These are phyloP conservation scores for Ostrea denselamellosa DNA, from an alignment of 1,140 invertebrate genomes.

Conservation along the genomic window DNA sequence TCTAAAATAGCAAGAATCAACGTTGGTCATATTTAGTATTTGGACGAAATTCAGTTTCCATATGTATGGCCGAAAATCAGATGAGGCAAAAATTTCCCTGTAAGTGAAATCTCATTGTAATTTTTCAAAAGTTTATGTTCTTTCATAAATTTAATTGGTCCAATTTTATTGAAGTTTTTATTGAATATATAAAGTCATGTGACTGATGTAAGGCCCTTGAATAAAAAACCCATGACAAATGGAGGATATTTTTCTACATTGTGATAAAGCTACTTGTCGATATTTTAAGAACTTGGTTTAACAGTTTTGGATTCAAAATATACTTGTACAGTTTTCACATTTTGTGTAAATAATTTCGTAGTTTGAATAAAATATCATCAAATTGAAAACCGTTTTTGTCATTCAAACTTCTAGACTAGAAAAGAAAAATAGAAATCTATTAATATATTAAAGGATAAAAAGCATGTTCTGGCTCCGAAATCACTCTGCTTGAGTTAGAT, in stretches of 20 bases:
- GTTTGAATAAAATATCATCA: constrained; percentile 34
- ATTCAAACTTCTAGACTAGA: not conserved
- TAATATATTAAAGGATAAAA: not conserved
- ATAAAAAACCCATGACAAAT: not conserved
- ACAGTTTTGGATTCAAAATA: not conserved
- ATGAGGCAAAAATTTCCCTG: not conserved
- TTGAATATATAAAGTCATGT: too few species aligned
- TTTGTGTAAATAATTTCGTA: constrained; percentile 12
- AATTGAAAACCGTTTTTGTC: not conserved
- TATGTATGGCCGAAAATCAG: too few species aligned
- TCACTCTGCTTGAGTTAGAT: not conserved
- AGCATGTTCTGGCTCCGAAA: not conserved
- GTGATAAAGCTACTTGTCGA: not conserved
- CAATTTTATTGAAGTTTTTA: not conserved
- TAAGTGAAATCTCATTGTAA: not conserved
- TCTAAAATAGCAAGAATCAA: too few species aligned
- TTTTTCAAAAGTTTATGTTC: not conserved
- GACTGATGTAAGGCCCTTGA: not conserved
- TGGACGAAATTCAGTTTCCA: too few species aligned
- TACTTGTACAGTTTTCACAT: not conserved
- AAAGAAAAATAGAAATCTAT: not conserved
- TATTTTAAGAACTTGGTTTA: not conserved
- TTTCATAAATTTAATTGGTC: not conserved
- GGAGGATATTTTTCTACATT: constrained; percentile 9
- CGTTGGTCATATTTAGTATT: too few species aligned